Evolutionary conservation across 2,888 invertebrate genomes (phyloP).

Genomic region (Melanotus villosus): DNA sequence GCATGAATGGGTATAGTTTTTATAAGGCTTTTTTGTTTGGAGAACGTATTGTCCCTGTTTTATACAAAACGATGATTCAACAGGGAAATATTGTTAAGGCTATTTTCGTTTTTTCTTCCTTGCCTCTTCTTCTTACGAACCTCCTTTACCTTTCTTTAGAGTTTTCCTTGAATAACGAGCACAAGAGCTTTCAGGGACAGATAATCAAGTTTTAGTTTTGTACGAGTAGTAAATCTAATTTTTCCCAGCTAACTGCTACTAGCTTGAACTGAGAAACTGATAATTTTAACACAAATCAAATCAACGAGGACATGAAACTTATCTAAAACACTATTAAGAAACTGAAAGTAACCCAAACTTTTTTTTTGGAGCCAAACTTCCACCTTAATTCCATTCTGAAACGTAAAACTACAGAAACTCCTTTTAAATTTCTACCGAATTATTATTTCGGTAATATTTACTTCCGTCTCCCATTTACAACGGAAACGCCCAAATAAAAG

Average conservation of each 20-base stretch:
- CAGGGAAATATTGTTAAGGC: conserved; percentile 22
- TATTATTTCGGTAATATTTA: no score
- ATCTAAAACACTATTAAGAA: background rate
- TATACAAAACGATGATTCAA: conserved; percentile 26
- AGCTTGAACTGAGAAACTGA: background rate
- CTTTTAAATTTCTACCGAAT: no score
- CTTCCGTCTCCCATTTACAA: no score
- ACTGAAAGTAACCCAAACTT: no score
- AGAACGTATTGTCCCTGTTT: conserved; percentile 21
- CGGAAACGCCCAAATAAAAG: no score
- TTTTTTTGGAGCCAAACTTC: no score
- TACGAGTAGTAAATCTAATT: conserved; percentile 14
- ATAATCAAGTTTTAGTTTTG: conserved; percentile 8
- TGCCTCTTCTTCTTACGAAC: no score
- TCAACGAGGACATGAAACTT: background rate
- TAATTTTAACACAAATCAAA: background rate
- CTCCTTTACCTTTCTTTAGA: conserved; percentile 5
- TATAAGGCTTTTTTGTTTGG: conserved; percentile 23
- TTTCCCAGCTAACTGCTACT: background rate
- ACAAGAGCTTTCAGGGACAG: conserved; percentile 1
- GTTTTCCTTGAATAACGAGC: conserved; percentile 4
- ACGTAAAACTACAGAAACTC: no score
- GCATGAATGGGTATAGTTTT: conserved; percentile 44
- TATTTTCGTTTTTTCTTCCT: conserved; percentile 20
- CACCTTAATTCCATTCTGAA: no score